phyloP scores from a whole-genome alignment of 2,113 vertebrate species.

The Zosterops pallidus region DNA sequence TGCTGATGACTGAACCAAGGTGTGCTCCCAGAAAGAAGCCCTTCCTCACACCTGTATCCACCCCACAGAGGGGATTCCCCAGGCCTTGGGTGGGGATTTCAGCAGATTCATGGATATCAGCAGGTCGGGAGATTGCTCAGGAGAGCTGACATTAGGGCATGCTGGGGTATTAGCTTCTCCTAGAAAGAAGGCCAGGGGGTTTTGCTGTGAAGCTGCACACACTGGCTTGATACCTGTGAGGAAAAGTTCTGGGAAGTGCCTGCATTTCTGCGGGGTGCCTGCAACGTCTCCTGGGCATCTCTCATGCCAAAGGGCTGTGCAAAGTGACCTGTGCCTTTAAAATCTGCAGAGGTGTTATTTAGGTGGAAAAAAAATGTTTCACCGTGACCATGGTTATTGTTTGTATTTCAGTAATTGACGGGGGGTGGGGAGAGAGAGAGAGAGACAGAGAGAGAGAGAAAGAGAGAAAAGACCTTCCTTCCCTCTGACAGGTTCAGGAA shows the following conservation, averaged over 20 bases:
- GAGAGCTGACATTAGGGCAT: not conserved
- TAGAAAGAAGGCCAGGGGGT: not conserved
- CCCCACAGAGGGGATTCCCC: not conserved
- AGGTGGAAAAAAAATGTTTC: slow-evolving; percentile 62
- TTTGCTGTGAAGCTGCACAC: accelerated
- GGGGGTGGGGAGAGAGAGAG: not conserved
- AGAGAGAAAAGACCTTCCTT: slow-evolving; percentile 52
- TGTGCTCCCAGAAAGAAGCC: not conserved
- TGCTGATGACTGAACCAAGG: not conserved
- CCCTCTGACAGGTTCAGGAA: slow-evolving; percentile 63
- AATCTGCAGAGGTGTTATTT: not conserved
- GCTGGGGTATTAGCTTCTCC: not conserved
- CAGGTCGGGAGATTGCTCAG: not conserved
- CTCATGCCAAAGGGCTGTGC: accelerated
- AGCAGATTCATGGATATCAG: accelerated
- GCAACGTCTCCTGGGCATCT: not conserved
- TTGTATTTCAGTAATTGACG: slow-evolving; percentile 62
- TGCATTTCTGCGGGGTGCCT: not conserved
- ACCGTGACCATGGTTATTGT: slow-evolving; percentile 28
- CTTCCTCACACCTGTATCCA: not conserved
- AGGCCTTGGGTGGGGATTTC: not conserved
- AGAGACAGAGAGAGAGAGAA: not conserved
- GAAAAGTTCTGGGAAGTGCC: not conserved
- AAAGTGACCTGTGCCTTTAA: slow-evolving; percentile 9
- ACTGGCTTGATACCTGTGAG: not conserved